A percentile compares a stretch with the other conserved stretches of the same genome.
Conservation (phyloP, 2,888 invertebrate genomes). For the Slavum lentiscoides region DNA sequence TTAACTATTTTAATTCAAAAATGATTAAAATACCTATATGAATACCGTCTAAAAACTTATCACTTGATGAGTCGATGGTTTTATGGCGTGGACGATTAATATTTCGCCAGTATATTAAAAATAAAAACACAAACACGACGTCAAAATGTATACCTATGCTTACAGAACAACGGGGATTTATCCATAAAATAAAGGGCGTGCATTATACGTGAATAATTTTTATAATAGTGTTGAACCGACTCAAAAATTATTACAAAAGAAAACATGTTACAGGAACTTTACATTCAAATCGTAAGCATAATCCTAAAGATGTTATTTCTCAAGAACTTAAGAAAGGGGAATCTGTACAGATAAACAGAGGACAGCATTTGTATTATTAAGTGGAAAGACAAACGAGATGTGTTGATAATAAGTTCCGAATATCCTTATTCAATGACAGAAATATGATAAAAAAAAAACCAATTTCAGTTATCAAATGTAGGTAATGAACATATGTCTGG, state of each 20-base stretch:
- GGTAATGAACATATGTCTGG: conserved; percentile 55
- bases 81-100: conserved; percentile 32
- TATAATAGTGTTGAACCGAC: too few relatives aligned
- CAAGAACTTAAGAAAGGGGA: conserved; percentile 20
- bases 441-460: conserved; percentile 2
- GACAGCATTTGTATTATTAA: background rate
- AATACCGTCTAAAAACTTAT: conserved; percentile 3
- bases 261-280: conserved; percentile 1
- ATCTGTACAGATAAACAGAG: background rate
- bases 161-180: conserved; percentile 1
- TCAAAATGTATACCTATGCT: conserved; percentile 41
- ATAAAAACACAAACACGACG: conserved; percentile 38
- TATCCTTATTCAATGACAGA: conserved; percentile 9
- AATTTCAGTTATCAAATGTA: conserved; percentile 55
- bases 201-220: background rate
- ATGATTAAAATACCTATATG: conserved; percentile 14
- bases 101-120: conserved; percentile 43
- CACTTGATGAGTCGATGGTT: conserved; percentile 43
- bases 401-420: conserved; percentile 28
- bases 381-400: conserved; percentile 32
- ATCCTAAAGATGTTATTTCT: background rate
- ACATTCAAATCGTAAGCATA: background rate
- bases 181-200: background rate
- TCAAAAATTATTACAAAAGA: background rate
- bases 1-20: conserved; percentile 27